phyloP scores from a whole-genome alignment of 1,140 invertebrate genomes.

The Zaprionus camerounensis region DNA sequence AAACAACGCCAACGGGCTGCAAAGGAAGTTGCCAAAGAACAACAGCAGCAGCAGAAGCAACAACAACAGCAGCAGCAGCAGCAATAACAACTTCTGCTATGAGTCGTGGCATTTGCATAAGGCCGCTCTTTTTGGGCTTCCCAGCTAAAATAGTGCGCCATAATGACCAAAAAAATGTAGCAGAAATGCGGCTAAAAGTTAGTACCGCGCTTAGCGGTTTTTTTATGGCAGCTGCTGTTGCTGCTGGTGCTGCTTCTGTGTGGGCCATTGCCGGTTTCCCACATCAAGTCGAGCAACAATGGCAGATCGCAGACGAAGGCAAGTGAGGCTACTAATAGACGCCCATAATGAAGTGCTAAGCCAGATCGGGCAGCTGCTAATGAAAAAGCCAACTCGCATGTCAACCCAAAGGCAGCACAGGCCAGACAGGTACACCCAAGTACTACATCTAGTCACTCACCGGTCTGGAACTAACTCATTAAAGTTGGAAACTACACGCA shows the following conservation, averaged over 20 bases:
- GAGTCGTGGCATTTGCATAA: slow-evolving; percentile 64
- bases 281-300: slow-evolving; percentile 45
- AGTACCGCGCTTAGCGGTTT: slow-evolving; percentile 16
- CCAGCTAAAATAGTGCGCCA: slow-evolving; percentile 38
- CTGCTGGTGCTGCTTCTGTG: slow-evolving; percentile 44
- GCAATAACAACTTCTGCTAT: neutral
- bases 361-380: slow-evolving; percentile 61
- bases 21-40: slow-evolving; percentile 74
- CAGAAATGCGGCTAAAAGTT: slow-evolving; percentile 15
- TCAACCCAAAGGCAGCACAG: slow-evolving; percentile 30
- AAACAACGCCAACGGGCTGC: slow-evolving; percentile 47
- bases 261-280: slow-evolving; percentile 51
- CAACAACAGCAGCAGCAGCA: slow-evolving; percentile 20
- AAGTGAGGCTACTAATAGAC: slow-evolving; percentile 58
- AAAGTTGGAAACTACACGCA: slow-evolving; percentile 45
- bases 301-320: slow-evolving; percentile 62
- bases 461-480: slow-evolving; percentile 28
- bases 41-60: slow-evolving; percentile 17
- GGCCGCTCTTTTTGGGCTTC: slow-evolving; percentile 17
- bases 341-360: slow-evolving; percentile 71
- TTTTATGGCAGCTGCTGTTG: slow-evolving; percentile 33
- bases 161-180: slow-evolving; percentile 34
- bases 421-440: neutral
- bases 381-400: slow-evolving; percentile 60
- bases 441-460: neutral